These are phyloP conservation scores for Andrena bucephala DNA, from an alignment of 2,888 invertebrate genomes.

Conservation along the genomic window DNA sequence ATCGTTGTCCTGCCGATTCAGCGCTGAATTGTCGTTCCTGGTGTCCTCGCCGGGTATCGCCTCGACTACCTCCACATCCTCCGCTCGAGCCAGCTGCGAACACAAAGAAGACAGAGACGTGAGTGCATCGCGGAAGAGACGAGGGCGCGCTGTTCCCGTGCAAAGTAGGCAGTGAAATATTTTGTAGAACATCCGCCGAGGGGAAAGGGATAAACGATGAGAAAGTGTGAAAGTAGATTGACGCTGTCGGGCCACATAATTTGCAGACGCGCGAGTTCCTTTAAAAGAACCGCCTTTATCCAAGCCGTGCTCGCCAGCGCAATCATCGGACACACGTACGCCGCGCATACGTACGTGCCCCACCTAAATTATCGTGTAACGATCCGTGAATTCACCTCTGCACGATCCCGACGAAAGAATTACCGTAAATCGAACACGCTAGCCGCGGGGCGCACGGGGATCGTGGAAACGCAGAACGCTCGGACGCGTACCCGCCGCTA, in stretches of 20 bases:
- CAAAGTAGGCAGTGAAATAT: constrained; percentile 21
- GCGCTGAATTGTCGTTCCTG: constrained; percentile 86
- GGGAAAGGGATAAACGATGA: constrained; percentile 46
- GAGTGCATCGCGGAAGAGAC: not conserved
- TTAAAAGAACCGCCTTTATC: constrained; percentile 43
- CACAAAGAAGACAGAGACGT: constrained; percentile 16
- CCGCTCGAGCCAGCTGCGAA: constrained; percentile 81
- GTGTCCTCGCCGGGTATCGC: constrained; percentile 86
- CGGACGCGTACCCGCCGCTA: not conserved
- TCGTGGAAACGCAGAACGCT: not conserved
- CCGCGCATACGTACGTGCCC: constrained; percentile 28
- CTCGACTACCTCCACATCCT: constrained; percentile 89
- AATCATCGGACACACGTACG: constrained; percentile 32
- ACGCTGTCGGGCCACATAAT: constrained; percentile 58
- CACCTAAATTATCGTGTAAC: constrained; percentile 56
- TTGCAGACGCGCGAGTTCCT: constrained; percentile 49
- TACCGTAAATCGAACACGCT: constrained; percentile 17
- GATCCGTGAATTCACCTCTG: constrained; percentile 43
- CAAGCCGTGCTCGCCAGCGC: constrained; percentile 10
- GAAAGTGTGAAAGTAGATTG: constrained; percentile 67
- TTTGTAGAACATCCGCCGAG: constrained; percentile 23
- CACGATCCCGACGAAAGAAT: constrained; percentile 27
- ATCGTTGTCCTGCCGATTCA: constrained; percentile 88
- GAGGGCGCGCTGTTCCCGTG: constrained; percentile 11
- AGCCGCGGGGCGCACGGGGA: constrained; percentile 24